Evolutionary conservation across 2,888 invertebrate species (phyloP), one percentile per base, ranked within the genome.

Genomic region (Pseudanteris insignis): DNA sequence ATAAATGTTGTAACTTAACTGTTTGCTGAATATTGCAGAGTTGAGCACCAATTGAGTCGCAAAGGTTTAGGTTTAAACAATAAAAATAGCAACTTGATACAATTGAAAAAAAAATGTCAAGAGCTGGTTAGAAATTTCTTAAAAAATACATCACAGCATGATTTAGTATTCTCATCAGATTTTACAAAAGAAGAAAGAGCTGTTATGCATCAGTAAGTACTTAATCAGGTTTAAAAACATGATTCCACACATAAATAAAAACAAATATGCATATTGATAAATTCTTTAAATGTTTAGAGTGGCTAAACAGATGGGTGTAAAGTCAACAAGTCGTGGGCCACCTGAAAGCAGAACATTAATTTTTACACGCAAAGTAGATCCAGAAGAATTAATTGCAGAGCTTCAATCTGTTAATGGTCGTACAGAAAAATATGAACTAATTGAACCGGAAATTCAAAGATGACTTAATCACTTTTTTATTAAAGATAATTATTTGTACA

Each of bases 171-270:
- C 64, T 81, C 84, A 18, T 79, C 82, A 0, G 85, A 87, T 50
- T 89, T 89, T 73, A 81, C 82, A 0, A 87, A 86, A 65, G 87
- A 87, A 1, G 89, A 89, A 69, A 80, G 89, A 12, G 85, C 84
- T 0, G 61, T 78, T 0, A 77, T 89, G 44, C 89, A 89, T 70
- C 80, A 82, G 81, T 85, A 51, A 58, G 2, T 4, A 14, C 13
- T 26, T 26, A 7, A n/a, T 7, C 13, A 38, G 10, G 6, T 12
- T 38, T 38, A 21, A 38, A 38, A 38, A 21, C 25, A n/a, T n/a
- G n/a, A n/a, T n/a, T n/a, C n/a, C n/a, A n/a, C n/a, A n/a, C n/a
- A n/a, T n/a, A n/a, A n/a, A n/a, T n/a, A 15, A 9, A 18, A 21
- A 18, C 18, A 37, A 15, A 24, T 24, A 1, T 21, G 21, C 21